Percentiles rank a stretch among this genome's conserved stretches.
These are phyloP conservation scores for Epinephelus lanceolatus DNA, from an alignment of 2,113 vertebrate species.

Conservation along the genomic window DNA sequence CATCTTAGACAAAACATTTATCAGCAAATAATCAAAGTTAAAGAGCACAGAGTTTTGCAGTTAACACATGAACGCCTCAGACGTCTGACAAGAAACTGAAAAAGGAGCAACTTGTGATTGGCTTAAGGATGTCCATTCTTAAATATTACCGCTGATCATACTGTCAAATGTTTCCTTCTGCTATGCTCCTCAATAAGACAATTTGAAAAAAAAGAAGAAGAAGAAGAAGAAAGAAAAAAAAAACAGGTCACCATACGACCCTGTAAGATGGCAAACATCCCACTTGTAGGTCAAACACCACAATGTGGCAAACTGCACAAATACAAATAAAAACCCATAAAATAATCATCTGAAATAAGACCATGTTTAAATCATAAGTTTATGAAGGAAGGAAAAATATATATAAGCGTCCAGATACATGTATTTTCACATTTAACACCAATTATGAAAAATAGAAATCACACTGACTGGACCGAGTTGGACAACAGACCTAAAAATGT, in stretches of 20 bases:
- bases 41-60: not conserved
- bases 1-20: slow-evolving; percentile 13
- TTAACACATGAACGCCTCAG: not conserved
- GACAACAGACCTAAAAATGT: not conserved
- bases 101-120: too few species aligned
- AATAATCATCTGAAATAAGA: not conserved
- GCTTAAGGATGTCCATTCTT: not conserved
- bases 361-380: not conserved
- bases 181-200: not conserved
- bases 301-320: not conserved
- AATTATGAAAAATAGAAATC: slow-evolving; percentile 1
- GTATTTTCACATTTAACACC: slow-evolving; percentile 6
- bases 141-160: not conserved
- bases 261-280: not conserved
- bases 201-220: not conserved
- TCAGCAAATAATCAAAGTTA: slow-evolving; percentile 9
- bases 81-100: not conserved
- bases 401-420: not conserved
- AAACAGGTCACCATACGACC: not conserved
- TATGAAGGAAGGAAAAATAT: not conserved
- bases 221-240: too few species aligned
- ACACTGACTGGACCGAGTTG: not conserved
- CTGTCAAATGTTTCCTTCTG: not conserved
- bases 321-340: not conserved
- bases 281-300: not conserved